phyloP scores from a whole-genome alignment of 2,113 vertebrate genomes.

The Mus spicilegus region DNA sequence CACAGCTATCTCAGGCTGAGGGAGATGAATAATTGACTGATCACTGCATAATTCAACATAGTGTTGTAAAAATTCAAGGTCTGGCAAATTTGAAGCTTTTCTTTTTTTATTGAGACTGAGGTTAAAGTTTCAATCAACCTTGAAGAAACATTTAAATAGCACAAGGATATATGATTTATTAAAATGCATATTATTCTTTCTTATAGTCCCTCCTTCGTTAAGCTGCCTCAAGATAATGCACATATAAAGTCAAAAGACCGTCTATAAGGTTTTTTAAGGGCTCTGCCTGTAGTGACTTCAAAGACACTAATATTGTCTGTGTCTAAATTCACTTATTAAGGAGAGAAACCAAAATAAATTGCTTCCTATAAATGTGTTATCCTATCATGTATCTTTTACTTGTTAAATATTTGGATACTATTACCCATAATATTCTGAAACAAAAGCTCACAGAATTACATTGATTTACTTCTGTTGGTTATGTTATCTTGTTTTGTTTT shows the following conservation, averaged over 20 bases:
- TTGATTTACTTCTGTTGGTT: conserved; percentile 1
- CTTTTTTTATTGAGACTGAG: conserved; percentile 97
- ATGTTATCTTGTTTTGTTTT: not conserved
- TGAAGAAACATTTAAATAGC: conserved; percentile 98
- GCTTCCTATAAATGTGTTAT: conserved; percentile 1
- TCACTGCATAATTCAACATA: conserved; percentile 99
- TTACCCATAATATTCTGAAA: not conserved
- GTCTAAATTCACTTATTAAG: conserved; percentile 48
- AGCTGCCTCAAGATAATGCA: conserved; percentile 87
- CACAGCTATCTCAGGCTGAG: conserved; percentile 94
- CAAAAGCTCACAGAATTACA: not conserved
- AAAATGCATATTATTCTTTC: conserved; percentile 90
- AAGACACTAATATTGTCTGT: conserved; percentile 64
- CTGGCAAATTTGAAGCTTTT: conserved; percentile 98
- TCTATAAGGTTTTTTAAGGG: conserved; percentile 65
- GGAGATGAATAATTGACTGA: conserved; percentile 99
- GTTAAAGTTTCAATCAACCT: conserved; percentile 99
- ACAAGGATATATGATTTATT: conserved; percentile 96
- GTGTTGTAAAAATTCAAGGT: conserved; percentile 99
- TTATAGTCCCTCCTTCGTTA: conserved; percentile 89
- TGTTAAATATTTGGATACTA: not conserved
- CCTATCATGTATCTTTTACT: not conserved
- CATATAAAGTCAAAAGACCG: conserved; percentile 80
- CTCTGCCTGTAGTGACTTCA: conserved; percentile 42
- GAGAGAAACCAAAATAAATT: conserved; percentile 56